phyloP scores from a whole-genome alignment of 2,797 vertebrate species.

The Phaenicophaeus curvirostris region DNA sequence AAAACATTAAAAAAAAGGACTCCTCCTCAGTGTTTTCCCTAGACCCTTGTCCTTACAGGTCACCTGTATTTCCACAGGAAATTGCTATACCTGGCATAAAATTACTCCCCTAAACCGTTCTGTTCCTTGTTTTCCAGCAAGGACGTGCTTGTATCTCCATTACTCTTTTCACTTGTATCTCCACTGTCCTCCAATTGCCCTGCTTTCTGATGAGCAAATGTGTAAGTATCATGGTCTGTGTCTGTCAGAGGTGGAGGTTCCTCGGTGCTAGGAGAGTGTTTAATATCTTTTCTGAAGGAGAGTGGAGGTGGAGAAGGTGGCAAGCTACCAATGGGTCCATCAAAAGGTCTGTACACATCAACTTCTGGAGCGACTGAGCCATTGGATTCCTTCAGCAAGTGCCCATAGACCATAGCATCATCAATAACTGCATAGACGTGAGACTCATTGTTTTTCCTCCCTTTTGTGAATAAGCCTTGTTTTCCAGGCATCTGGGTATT shows the following conservation, averaged over 20 bases:
- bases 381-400: conserved; percentile 78
- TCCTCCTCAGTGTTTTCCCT: neutral
- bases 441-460: conserved; percentile 83
- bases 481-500: conserved; percentile 80
- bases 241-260: conserved; percentile 61
- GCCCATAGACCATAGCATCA: conserved; percentile 85
- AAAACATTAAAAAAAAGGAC: conserved; percentile 7
- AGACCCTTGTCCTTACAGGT: neutral
- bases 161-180: conserved; percentile 20
- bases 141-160: neutral
- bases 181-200: conserved; percentile 38
- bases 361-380: conserved; percentile 74
- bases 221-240: conserved; percentile 85
- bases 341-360: conserved; percentile 87
- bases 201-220: conserved; percentile 78
- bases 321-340: conserved; percentile 72
- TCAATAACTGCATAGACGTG: conserved; percentile 92
- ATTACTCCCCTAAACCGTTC: conserved; percentile 4
- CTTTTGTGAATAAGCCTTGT: conserved; percentile 78
- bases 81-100: neutral
- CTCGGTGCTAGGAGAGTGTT: neutral
- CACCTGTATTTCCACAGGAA: conserved; percentile 17
- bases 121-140: conserved; percentile 47
- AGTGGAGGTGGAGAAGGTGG: conserved; percentile 83
- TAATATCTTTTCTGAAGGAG: conserved; percentile 58